Base-by-base conservation (phyloP, 1,140 invertebrate species). In the Orius insidiosus region DNA sequence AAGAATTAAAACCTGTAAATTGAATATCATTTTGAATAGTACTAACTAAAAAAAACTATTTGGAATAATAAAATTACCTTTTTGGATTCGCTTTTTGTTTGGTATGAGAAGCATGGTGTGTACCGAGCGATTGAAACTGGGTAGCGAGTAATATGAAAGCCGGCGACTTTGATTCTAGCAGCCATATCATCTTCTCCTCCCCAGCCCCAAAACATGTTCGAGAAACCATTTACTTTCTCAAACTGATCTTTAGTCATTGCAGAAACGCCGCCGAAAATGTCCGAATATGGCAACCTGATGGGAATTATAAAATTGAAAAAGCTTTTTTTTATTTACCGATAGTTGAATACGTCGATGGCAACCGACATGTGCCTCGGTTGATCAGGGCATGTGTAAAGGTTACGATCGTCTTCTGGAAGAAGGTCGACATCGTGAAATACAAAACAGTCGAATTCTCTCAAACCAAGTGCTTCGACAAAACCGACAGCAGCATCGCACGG, bases 351-450 rank as follows among this genome's bases (percentile, higher is more conserved):
- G 66, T 96, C 85, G 30, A 96, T 78, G 8, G 88, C 86, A 1
- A 88, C 88, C 30, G 88, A 92, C 82, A 98, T 87, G 61, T 97
- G 93, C 38, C 89, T 65, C 0, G 93, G 93, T 58, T 88, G 84
- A 47, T 79, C 71, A 1, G 85, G 84, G 65, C 89, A 94, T 10
- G 75, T 80, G 65, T 97, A 96, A 15, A 94, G 63, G 65, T 95
- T 95, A 48, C 80, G 65, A 57, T 92, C 85, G 66, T 96, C 84
- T 58, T 94, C 80, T 5, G 92, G 89, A 56, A 96, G 64, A 39
- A 95, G 70, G 64, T 96, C 90, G 15, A 97, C 85, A 63, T 96
- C 93, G 65, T 96, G 90, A 65, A 95, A 95, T 51, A 95, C 78
- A 63, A 92, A 93, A 65, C 90, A 96, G 56, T 87, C 77, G 64